These are phyloP conservation scores for Limnephilus lunatus DNA, from an alignment of 2,888 invertebrate genomes.

Conservation along the genomic window DNA sequence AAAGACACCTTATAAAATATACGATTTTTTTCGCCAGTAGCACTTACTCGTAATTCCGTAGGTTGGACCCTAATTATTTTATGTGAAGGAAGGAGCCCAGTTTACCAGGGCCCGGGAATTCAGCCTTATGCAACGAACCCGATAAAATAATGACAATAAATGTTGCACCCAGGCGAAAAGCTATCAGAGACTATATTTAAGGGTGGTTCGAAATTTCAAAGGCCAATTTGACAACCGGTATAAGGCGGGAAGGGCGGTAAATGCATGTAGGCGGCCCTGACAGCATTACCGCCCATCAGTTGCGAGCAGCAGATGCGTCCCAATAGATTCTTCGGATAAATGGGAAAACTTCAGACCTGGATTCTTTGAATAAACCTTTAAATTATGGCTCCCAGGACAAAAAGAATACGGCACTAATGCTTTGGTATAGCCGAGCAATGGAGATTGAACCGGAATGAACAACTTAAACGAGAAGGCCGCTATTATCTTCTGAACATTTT, in stretches of 20 bases:
- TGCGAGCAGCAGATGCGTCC: not conserved
- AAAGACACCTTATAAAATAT: too few species aligned
- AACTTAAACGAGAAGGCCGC: not conserved
- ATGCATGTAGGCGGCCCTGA: not conserved
- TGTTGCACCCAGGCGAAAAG: not conserved
- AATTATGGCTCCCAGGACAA: conserved; percentile 3
- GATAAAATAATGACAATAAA: not conserved
- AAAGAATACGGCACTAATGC: not conserved
- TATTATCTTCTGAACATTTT: not conserved
- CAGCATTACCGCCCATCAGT: conserved; percentile 16
- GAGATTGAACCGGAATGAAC: not conserved
- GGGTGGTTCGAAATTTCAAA: not conserved
- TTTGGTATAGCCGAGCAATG: not conserved
- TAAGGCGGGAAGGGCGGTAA: not conserved
- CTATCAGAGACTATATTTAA: not conserved
- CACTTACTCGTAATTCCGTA: too few species aligned
- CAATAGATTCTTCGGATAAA: conserved; percentile 52
- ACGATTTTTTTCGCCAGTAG: too few species aligned
- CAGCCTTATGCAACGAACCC: not conserved
- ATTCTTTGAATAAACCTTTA: conserved; percentile 20
- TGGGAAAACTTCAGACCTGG: conserved; percentile 49
- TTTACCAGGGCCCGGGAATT: not conserved
- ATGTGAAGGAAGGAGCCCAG: too few species aligned
- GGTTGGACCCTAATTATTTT: too few species aligned
- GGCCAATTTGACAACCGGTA: not conserved